These are phyloP conservation scores for Lepidotrigona ventralis DNA, from an alignment of 1,140 invertebrate species.

Conservation along the genomic window DNA sequence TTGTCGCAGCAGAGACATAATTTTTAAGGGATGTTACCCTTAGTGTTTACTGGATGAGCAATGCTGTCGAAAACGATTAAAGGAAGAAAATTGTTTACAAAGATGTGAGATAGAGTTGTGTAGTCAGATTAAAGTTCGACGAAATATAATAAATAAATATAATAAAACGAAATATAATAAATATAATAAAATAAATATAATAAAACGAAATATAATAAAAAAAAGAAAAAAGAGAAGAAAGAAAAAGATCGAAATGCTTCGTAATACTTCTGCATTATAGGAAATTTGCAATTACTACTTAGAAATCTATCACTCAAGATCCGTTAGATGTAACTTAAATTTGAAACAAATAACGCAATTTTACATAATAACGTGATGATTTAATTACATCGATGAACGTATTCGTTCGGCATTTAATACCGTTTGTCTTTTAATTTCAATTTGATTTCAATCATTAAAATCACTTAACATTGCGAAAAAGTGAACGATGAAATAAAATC, in stretches of 20 bases:
- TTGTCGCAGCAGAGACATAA: constrained; percentile 5
- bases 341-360: neutral
- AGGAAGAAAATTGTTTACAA: constrained; percentile 2
- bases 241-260: neutral
- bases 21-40: constrained; percentile 19
- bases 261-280: neutral
- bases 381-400: neutral
- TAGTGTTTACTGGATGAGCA: neutral
- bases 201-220: no score
- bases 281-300: neutral
- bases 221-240: neutral
- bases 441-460: neutral
- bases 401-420: neutral
- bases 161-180: no score
- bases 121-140: constrained; percentile 1
- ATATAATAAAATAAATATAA: no score
- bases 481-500: neutral
- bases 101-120: neutral
- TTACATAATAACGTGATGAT: neutral
- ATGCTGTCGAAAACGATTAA: constrained; percentile 21
- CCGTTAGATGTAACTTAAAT: neutral
- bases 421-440: neutral
- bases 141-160: no score
- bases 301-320: neutral
- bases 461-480: neutral